Percentiles rank a stretch among this genome's conserved stretches.
Conservation (phyloP, 2,888 invertebrate species). For the Plagiodera versicolora region DNA sequence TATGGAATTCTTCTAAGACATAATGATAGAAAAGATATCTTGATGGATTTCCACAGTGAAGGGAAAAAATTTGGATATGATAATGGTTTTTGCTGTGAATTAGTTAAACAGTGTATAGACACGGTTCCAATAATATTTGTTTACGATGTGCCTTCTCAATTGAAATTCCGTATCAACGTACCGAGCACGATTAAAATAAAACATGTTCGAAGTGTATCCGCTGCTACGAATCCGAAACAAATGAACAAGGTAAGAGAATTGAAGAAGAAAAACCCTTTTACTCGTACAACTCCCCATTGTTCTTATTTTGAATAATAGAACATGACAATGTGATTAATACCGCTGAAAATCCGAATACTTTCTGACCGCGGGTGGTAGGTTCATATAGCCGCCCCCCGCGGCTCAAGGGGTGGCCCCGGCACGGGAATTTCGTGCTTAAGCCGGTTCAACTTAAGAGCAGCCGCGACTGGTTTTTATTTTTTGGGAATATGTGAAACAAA, state of each 20-base stretch:
- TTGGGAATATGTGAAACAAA: conserved; percentile 20
- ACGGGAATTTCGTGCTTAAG: conserved; percentile 43
- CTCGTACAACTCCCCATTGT: conserved; percentile 36
- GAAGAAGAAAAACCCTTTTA: conserved; percentile 24
- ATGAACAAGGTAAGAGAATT: conserved; percentile 6
- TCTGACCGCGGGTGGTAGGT: conserved; percentile 50
- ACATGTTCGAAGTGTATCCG: neutral
- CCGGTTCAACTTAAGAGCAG: conserved; percentile 3
- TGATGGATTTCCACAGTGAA: too few species aligned
- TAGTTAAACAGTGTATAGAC: too few species aligned
- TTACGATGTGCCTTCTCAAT: too few species aligned
- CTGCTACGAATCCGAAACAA: conserved; percentile 4
- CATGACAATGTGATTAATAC: conserved; percentile 55
- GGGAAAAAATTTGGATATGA: too few species aligned
- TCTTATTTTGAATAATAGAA: conserved; percentile 53
- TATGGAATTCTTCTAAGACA: too few species aligned
- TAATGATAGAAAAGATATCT: too few species aligned
- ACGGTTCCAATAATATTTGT: too few species aligned
- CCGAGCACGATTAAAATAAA: neutral
- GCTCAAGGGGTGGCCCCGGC: conserved; percentile 35
- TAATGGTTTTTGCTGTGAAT: too few species aligned
- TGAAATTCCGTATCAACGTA: too few species aligned
- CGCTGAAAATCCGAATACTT: conserved; percentile 53
- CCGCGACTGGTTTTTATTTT: conserved; percentile 22
- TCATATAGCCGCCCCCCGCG: conserved; percentile 45